Base-by-base conservation (phyloP, 1,140 invertebrate species). In the Chionoecetes opilio region DNA sequence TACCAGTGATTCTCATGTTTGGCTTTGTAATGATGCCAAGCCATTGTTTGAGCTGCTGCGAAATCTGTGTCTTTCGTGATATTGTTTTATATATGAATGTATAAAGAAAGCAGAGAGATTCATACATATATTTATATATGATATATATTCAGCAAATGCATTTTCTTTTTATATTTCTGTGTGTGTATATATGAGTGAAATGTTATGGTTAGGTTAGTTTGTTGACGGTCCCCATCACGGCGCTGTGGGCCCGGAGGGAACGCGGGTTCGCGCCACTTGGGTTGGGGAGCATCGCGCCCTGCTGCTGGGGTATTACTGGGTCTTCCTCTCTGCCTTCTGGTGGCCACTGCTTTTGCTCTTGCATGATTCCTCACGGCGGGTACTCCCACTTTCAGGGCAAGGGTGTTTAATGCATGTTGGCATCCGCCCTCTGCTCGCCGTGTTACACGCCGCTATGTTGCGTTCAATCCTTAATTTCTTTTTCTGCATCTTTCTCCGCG, bases 171-270 rank as follows among this genome's bases (percentile, higher is more conserved):
- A 90, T 84, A 92, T 92, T 37, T 92, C 37, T 38, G 17, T 82
- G 84, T 26, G 91, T 92, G 91, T 92, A 92, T 84, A 84, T 84
- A 92, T 32, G 32, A 92, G n/a, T 82, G 32, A 82, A 38, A n/a
- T 92, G 37, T 35, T 92, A 37, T 92, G 26, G 5, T 38, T 41
- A 41, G 46, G 88, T 21, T 31, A n/a, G 63, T 6, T 17, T 75
- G 63, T 75, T 75, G 63, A 75, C n/a, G 63, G 21, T 75, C 63
- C 63, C 63, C 63, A 75, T n/a, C 63, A 75, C 63, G 63, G 63
- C 63, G 63, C 63, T 2, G 6, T 75, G 63, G n/a, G 26, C 63
- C 21, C n/a, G 63, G 63, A 75, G 63, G 63, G 63, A 5, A n/a
- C 63, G n/a, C 63, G 63, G 63, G 63, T n/a, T 8, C 63, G 6